Base-by-base conservation (phyloP, 2,888 invertebrate genomes). In the Lycophotia porphyrea region DNA sequence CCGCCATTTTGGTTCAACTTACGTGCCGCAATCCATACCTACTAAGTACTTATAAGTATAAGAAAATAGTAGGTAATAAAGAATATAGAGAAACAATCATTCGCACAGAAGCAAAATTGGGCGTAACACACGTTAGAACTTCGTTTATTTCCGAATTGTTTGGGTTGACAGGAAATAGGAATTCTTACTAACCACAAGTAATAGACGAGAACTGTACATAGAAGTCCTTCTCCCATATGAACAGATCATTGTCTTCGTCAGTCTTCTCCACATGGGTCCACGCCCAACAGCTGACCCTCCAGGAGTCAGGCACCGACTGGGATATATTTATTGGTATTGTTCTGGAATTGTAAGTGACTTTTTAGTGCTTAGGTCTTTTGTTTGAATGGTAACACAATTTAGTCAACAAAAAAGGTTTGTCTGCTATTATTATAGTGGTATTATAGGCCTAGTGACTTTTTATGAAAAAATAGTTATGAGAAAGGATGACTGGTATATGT, bases 211-310 rank as follows among this genome's bases (percentile, higher is more conserved):
- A 97, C 78, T 96, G 97, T 73, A 97, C 94, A 87, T 97, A 97
- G 83, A 97, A 97, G 18, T 97, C 97, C 79, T 97, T 97, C 85
- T 97, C 97, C 93, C 97, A 96, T 49, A 97, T 94, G 78, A 97
- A 96, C 1, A 96, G 91, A 42, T 95, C 94, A 7, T 84, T 88
- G 24, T 93, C 91, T 24, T 94, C 93, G 0, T 75, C 87, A 18
- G 42, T 74, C 31, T 84, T 92, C 34, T 89, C 88, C 11, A 91
- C 91, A 0, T 88, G 90, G 0, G 83, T 84, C 95, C 95, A 96
- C 1, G 90, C 92, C 63, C 82, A 79, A 71, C 95, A 94, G 55
- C 86, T 88, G n/a, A 71, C 76, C 66, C 71, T 84, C 91, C 93
- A 94, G 0, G 85, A 76, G 2, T 89, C 91, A 0, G 93, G 92